phyloP scores from a whole-genome alignment of 2,888 invertebrate genomes.

The Mesodorylaimus sp. region DNA sequence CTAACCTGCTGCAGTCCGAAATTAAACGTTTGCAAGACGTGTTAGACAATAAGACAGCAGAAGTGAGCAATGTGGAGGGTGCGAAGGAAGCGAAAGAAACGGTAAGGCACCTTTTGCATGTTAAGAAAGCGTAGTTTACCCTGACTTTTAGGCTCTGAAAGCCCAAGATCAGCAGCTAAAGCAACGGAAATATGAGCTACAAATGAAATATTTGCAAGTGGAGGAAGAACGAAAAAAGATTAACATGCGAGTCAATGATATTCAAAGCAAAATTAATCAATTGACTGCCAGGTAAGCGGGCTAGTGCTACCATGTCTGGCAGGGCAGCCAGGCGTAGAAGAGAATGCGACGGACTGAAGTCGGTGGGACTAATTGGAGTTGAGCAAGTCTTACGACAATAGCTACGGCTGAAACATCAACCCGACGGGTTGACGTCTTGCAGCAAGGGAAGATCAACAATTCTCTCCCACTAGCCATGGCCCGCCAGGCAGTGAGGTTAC shows the following conservation, averaged over 20 bases:
- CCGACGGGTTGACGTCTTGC: too few relatives aligned
- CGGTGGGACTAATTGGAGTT: too few relatives aligned
- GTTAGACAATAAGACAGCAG: background rate
- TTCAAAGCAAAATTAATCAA: background rate
- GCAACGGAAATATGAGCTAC: background rate
- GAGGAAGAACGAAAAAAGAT: conserved; percentile 3
- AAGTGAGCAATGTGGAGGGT: background rate
- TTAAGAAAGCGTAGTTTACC: background rate
- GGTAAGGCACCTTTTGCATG: too few relatives aligned
- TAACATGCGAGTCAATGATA: background rate
- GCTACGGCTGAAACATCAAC: too few relatives aligned
- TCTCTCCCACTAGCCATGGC: too few relatives aligned
- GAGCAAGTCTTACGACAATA: too few relatives aligned
- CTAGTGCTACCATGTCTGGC: too few relatives aligned
- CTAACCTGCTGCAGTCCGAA: background rate
- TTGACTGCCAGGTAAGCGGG: background rate
- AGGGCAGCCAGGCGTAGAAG: too few relatives aligned
- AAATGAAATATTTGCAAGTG: background rate
- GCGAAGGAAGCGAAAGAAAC: too few relatives aligned
- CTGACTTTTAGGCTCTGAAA: conserved; percentile 3
- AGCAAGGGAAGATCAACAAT: too few relatives aligned
- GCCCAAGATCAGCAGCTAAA: background rate
- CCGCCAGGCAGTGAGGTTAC: too few relatives aligned
- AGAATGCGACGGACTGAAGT: too few relatives aligned
- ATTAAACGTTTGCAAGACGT: background rate